Conservation (phyloP, 2,888 invertebrate species). For the Acleris holmiana region DNA sequence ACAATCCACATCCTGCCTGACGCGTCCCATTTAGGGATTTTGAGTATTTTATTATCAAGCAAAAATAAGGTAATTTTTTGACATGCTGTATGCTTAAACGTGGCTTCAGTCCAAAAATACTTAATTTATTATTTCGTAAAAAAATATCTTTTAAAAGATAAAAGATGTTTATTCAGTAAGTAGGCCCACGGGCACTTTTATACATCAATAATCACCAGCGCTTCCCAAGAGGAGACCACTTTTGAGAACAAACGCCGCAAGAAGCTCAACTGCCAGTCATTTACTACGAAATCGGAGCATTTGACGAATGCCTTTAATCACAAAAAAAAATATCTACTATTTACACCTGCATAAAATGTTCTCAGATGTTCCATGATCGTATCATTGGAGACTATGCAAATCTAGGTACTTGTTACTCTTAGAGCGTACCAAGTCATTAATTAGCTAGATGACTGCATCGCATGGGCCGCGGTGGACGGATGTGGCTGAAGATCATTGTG, state of each 20-base stretch:
- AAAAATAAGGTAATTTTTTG: neutral
- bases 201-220: too few species aligned
- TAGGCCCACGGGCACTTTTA: too few species aligned
- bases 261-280: too few species aligned
- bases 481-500: slow-evolving; percentile 53
- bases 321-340: neutral
- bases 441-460: slow-evolving; percentile 55
- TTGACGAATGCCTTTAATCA: neutral
- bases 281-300: too few species aligned
- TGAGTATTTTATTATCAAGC: neutral
- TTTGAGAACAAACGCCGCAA: too few species aligned
- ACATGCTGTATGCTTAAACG: neutral
- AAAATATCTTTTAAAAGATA: too few species aligned
- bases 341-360: neutral
- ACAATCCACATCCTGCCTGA: neutral
- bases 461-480: slow-evolving; percentile 50
- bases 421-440: slow-evolving; percentile 46
- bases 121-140: too few species aligned
- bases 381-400: neutral
- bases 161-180: too few species aligned
- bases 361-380: slow-evolving; percentile 1
- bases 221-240: too few species aligned
- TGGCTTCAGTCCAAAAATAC: too few species aligned
- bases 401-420: slow-evolving; percentile 15
- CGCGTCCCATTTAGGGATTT: neutral